A percentile compares a stretch with the other conserved stretches of the same genome.
Conservation (phyloP, 2,888 invertebrate genomes). For the Mesorhabditis spiculigera region DNA sequence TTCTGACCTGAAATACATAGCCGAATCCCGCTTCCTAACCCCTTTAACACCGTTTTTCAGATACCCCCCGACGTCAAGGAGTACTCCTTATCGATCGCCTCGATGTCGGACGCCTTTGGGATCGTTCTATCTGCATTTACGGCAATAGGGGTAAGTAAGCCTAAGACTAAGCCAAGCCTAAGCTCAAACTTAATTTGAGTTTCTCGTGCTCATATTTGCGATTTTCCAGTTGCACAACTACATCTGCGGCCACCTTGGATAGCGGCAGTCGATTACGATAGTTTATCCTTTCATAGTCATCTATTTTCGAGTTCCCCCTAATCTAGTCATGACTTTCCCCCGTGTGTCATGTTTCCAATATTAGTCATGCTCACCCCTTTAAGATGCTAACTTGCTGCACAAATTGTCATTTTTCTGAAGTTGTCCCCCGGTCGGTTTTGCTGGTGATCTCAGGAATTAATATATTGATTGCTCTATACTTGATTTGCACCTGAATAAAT, state of each 20-base stretch:
- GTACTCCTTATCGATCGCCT: conserved; percentile 73
- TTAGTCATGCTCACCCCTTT: too few relatives aligned
- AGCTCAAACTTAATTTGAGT: background rate
- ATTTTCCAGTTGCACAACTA: conserved; percentile 1
- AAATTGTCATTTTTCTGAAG: too few relatives aligned
- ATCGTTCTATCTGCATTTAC: background rate
- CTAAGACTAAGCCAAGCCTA: too few relatives aligned
- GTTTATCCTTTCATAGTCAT: background rate
- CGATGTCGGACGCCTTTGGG: conserved; percentile 61
- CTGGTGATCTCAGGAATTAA: too few relatives aligned
- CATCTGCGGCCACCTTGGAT: conserved; percentile 2
- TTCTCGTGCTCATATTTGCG: background rate
- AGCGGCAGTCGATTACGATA: background rate
- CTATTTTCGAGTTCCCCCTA: too few relatives aligned
- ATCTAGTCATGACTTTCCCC: too few relatives aligned
- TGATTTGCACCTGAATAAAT: too few relatives aligned
- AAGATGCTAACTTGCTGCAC: too few relatives aligned
- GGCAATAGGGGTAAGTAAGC: background rate
- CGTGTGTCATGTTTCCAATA: too few relatives aligned
- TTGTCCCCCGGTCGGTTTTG: too few relatives aligned
- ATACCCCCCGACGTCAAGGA: conserved; percentile 59
- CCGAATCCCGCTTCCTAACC: background rate
- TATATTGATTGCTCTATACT: too few relatives aligned
- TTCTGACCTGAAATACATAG: too few relatives aligned
- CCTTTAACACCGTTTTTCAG: conserved; percentile 10